Base-by-base conservation (phyloP, 2,113 vertebrate genomes). In the Nesoenas mayeri region DNA sequence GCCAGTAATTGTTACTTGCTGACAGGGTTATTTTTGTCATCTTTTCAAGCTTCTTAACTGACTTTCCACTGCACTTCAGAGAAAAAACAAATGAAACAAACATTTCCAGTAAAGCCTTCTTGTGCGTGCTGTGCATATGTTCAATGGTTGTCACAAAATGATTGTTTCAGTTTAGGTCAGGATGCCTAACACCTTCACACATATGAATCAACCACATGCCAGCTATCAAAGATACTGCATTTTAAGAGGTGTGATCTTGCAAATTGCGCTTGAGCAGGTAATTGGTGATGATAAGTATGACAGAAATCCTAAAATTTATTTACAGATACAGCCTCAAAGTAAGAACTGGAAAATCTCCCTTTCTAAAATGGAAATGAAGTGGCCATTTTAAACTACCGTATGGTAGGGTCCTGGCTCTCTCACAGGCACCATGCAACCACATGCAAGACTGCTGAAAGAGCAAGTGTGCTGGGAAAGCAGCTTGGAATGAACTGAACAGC, bases 141-240 rank as follows among this genome's bases (percentile, higher is more conserved):
- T 83, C 70, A 48, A 93, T 42, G 91, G 85, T 28, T 92, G 93
- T 84, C 94, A 93, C 57, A 73, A 57, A 57, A 53, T 71, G 90
- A 62, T 82, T 85, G 89, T 89, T 91, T 90, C 80, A 32, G 38
- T 75, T 92, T 72, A 80, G 85, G 88, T 96, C 91, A 96, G 95
- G 95, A 91, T n/a, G 38, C 79, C 83, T 75, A 75, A 94, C 91
- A 87, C 85, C 88, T 92, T 97, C 96, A 96, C 95, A 87, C 84
- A 44, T 88, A 82, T 28, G 62, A 92, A 90, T 85, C 96, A 92
- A 85, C 85, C 88, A 91, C 86, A 93, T 87, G 92, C 92, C 88
- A 95, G 74, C 71, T 88, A 90, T 57, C 91, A 79, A 81, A 92
- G 78, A 64, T 14, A 44, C 12, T 50, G 34, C 56, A 91, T 93